Percentiles rank a stretch among this genome's conserved stretches.
phyloP scores from a whole-genome alignment of 2,888 invertebrate genomes.

The Parochlus steinenii region DNA sequence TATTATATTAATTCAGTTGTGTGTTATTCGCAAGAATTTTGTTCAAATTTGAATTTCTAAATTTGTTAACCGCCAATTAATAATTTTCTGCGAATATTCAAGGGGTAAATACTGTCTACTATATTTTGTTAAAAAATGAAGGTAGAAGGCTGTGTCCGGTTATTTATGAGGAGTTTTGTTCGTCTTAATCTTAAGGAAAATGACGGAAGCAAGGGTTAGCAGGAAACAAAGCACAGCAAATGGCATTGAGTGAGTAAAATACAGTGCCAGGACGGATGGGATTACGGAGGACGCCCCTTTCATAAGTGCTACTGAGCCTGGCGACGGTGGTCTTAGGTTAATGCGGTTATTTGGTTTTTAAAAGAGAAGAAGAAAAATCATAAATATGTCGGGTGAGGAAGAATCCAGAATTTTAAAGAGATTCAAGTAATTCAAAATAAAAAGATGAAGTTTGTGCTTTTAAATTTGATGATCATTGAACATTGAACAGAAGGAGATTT shows the following conservation, averaged over 20 bases:
- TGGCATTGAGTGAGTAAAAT: slow-evolving; percentile 26
- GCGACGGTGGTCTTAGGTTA: slow-evolving; percentile 8
- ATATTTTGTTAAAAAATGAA: too few species aligned
- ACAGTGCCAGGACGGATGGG: slow-evolving; percentile 24
- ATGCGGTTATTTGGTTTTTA: slow-evolving; percentile 3
- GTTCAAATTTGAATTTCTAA: too few species aligned
- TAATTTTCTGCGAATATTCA: too few species aligned
- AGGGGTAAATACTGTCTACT: too few species aligned
- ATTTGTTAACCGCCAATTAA: too few species aligned
- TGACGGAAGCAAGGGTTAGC: too few species aligned
- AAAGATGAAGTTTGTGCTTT: slow-evolving; percentile 6
- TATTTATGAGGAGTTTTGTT: too few species aligned
- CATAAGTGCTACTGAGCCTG: too few species aligned
- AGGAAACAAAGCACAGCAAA: slow-evolving; percentile 25
- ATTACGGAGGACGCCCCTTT: slow-evolving; percentile 26
- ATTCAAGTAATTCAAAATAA: slow-evolving; percentile 7
- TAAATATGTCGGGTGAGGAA: slow-evolving; percentile 9
- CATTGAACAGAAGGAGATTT: slow-evolving; percentile 6
- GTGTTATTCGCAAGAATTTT: too few species aligned
- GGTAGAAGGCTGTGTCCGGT: too few species aligned
- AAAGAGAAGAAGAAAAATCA: slow-evolving; percentile 7
- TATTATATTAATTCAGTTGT: too few species aligned
- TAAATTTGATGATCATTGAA: slow-evolving; percentile 8
- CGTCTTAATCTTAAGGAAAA: too few species aligned
- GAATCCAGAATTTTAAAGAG: slow-evolving; percentile 6